Evolutionary conservation across 2,888 invertebrate genomes (phyloP), one percentile per base, ranked within the genome.

Genomic region (Caradrina kadenii): DNA sequence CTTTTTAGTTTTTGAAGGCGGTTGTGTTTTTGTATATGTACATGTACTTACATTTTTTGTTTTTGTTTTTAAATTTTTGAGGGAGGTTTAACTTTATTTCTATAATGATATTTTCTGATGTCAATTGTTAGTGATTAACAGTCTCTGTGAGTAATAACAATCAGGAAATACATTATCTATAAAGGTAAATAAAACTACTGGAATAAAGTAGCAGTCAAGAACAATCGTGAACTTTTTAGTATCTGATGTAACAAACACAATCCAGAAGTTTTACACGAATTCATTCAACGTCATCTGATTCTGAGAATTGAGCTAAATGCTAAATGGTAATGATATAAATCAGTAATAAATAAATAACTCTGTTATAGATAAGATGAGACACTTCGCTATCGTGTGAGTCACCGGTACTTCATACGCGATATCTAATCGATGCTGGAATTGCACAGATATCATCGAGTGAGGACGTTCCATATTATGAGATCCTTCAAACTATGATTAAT

Each of bases 371-470:
- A 54, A 49, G 54, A 62, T 15, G 17, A 54, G 31, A 48, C 31
- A 60, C 5, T 15, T 39, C 21, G 17, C 48, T 17, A n/a, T 17
- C 3, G 17, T 59, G 48, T 54, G 35, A 60, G 15, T 56, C 55
- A 10, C 45, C 50, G 56, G 45, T n/a, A 15, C 52, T 35, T 73
- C 35, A 17, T 21, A 11, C 13, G 15, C 53, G 52, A 26, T 78
- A 78, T 76, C 76, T 73, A 63, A 78, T 78, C 73, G 48, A 50
- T 62, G 26, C 52, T 35, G 13, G 19, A 21, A 13, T 21, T 13
- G 42, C n/a, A 17, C 31, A 63, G 56, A 50, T 70, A 53, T 13
- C 49, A 45, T 66, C 49, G 45, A 45, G 4, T 35, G 56, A 21
- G 5, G 21, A 49, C 52, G 56, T 52, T 55, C 31, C 15, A 21